A percentile compares a stretch with the other conserved stretches of the same genome.
Conservation (phyloP, 2,888 invertebrate species). For the Oegoconia quadripuncta region DNA sequence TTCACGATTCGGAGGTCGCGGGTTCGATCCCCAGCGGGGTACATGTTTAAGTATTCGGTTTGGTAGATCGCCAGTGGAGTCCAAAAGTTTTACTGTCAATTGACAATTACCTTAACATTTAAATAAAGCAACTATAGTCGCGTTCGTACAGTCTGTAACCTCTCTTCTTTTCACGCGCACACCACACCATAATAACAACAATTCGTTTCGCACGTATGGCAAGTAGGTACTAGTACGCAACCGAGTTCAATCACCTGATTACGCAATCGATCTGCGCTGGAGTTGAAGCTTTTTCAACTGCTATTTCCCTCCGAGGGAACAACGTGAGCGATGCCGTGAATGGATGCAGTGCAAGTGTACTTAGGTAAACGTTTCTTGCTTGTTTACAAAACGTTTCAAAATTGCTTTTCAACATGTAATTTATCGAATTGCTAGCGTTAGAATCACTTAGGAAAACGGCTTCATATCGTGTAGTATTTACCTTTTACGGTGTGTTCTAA, state of each 20-base stretch:
- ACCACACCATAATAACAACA: background rate
- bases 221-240: constrained; percentile 10
- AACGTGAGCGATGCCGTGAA: constrained; percentile 33
- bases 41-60: too few species aligned
- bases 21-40: too few species aligned
- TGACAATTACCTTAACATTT: too few species aligned
- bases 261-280: constrained; percentile 41
- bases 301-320: constrained; percentile 16
- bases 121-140: background rate
- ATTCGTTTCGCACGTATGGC: constrained; percentile 15
- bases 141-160: background rate
- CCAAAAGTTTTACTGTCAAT: too few species aligned
- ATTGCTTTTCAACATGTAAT: background rate
- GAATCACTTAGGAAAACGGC: background rate
- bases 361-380: too few species aligned
- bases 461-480: background rate
- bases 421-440: too few species aligned
- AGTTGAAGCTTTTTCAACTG: too few species aligned
- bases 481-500: too few species aligned
- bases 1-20: too few species aligned
- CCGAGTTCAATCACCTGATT: constrained; percentile 34
- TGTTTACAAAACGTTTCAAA: constrained; percentile 1
- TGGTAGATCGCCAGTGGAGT: too few species aligned
- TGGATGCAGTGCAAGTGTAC: too few species aligned
- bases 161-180: background rate